phyloP scores from a whole-genome alignment of 2,797 vertebrate species.

The Heterohyrax brucei region DNA sequence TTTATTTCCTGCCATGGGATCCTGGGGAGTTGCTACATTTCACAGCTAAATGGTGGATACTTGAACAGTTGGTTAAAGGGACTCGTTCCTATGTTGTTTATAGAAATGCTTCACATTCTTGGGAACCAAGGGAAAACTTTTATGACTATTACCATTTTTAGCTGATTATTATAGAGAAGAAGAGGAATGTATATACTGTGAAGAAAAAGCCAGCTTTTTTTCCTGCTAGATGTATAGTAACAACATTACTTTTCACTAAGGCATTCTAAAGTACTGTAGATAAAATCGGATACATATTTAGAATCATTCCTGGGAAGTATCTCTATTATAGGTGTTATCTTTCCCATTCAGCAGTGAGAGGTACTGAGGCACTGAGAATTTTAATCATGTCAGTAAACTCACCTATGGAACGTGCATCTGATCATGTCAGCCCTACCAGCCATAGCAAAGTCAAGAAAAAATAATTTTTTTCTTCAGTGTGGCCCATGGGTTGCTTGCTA shows the following conservation, averaged over 20 bases:
- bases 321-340: background rate
- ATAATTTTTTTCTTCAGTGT: background rate
- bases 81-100: slow-evolving; percentile 69
- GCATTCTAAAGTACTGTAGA: background rate
- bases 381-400: slow-evolving; percentile 39
- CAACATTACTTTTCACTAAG: background rate
- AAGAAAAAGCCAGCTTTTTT: background rate
- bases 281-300: background rate
- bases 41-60: slow-evolving; percentile 75
- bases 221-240: background rate
- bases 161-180: slow-evolving; percentile 45
- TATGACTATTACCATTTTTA: slow-evolving; percentile 46
- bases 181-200: background rate
- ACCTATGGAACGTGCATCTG: background rate
- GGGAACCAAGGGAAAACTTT: slow-evolving; percentile 43
- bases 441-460: slow-evolving; percentile 17
- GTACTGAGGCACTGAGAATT: background rate
- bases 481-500: slow-evolving; percentile 16
- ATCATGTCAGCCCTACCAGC: background rate
- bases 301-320: background rate
- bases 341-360: background rate
- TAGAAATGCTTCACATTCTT: slow-evolving; percentile 64
- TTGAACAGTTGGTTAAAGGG: slow-evolving; percentile 75
- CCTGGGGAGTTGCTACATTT: slow-evolving; percentile 79
- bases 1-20: slow-evolving; percentile 76